Base-by-base conservation (phyloP, 2,888 invertebrate species). In the Diaperis boleti region DNA sequence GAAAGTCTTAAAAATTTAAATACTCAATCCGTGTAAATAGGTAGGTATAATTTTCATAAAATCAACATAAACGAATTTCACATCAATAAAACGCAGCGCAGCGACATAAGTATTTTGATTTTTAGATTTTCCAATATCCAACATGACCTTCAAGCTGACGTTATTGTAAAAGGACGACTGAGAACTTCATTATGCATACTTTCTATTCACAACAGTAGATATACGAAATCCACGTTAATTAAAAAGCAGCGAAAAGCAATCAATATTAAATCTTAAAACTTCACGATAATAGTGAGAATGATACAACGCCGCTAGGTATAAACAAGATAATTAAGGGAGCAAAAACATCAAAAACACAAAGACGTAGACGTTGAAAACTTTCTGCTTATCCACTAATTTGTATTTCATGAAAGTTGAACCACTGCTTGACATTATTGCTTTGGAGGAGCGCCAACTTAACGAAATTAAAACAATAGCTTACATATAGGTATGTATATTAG, bases 401-500 rank as follows among this genome's bases (percentile, higher is more conserved):
- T 77, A 77, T 76, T 73, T 76, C 75, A 77, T 74, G 76, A 74
- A 76, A 76, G 72, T 76, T 76, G 76, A 76, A 76, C 75, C 76
- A 75, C 74, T 76, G 75, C 71, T 70, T 72, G 73, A 74, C 76
- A 74, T 77, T 77, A 78, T 76, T 78, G 56, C 76, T 69, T 74
- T 79, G 79, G 78, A 74, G 72, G 68, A 60, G 67, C 70, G 77
- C 79, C 78, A 79, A 76, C 74, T 73, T 68, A 72, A 75, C 74
- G 74, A 76, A 79, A 79, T 79, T 78, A 78, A 79, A 79, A 79
- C 78, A 79, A 78, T 77, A 76, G 77, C 78, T 77, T 39, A 57
- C 60, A 45, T 52, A 45, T 54, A n/a, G n/a, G n/a, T n/a, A n/a
- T n/a, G n/a, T n/a, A 55, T 14, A 52, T 57, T 61, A 61, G 47